Conservation (phyloP, 2,888 invertebrate genomes). For the Junonia oenone region DNA sequence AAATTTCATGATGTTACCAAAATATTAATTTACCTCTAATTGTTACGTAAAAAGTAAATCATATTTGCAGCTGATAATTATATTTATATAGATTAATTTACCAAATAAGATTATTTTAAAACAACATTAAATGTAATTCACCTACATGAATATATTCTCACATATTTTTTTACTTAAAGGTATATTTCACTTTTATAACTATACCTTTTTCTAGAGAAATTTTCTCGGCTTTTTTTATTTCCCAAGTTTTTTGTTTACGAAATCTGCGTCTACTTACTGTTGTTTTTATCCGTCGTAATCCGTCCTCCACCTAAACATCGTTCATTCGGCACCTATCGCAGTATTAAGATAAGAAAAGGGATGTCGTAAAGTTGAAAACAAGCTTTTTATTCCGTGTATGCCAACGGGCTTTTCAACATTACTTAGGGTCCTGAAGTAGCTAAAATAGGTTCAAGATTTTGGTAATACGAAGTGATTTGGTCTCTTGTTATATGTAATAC, state of each 20-base stretch:
- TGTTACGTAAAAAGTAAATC: too few species aligned
- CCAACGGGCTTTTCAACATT: slow-evolving; percentile 40
- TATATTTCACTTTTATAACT: neutral
- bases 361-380: slow-evolving; percentile 64
- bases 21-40: too few species aligned
- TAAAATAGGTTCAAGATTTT: slow-evolving; percentile 18
- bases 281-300: slow-evolving; percentile 41
- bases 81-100: too few species aligned
- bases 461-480: neutral
- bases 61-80: too few species aligned
- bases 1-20: too few species aligned
- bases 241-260: slow-evolving; percentile 33
- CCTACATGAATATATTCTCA: too few species aligned
- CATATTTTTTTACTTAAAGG: neutral
- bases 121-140: too few species aligned
- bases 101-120: too few species aligned
- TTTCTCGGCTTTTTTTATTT: slow-evolving; percentile 11
- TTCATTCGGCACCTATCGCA: slow-evolving; percentile 62
- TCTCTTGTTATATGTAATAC: neutral
- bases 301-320: slow-evolving; percentile 47
- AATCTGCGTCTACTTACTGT: slow-evolving; percentile 33
- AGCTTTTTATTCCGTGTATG: slow-evolving; percentile 54
- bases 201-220: neutral
- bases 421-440: slow-evolving; percentile 35
- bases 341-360: slow-evolving; percentile 62